Evolutionary conservation across 1,140 invertebrate species (phyloP).

Genomic region (Prorops nasuta): DNA sequence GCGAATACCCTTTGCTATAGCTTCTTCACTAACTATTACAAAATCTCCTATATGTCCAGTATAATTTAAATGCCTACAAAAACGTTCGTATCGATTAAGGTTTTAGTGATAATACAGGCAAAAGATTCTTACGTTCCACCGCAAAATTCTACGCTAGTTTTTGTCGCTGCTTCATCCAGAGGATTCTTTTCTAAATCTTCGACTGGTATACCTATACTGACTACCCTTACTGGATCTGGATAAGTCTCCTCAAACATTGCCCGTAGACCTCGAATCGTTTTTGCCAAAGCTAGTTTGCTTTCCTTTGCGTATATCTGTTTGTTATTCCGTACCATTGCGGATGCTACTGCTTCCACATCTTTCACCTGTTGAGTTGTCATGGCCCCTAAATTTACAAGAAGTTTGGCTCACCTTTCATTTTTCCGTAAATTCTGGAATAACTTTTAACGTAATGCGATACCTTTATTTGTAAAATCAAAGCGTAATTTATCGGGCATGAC

Average conservation of each 20-base stretch:
- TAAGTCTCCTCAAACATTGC: constrained; percentile 99
- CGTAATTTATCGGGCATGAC: constrained; percentile 94
- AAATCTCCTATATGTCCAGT: constrained; percentile 92
- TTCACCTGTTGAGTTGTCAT: constrained; percentile 87
- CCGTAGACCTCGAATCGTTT: constrained; percentile 89
- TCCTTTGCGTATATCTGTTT: constrained; percentile 88
- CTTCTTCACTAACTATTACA: constrained; percentile 96
- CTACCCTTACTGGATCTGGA: constrained; percentile 96
- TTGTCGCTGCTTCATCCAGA: constrained; percentile 68
- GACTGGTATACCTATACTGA: constrained; percentile 91
- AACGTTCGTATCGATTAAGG: too few species aligned
- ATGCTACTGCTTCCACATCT: constrained; percentile 77
- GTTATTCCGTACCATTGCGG: constrained; percentile 77
- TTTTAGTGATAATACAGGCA: neutral
- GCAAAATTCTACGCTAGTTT: constrained; percentile 99
- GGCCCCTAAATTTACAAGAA: constrained; percentile 57
- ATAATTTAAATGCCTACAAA: constrained; percentile 76
- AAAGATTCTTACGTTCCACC: constrained; percentile 80
- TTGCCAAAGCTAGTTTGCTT: constrained; percentile 79
- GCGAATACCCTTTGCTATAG: constrained; percentile 97
- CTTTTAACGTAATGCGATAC: too few species aligned
- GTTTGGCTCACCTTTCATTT: neutral
- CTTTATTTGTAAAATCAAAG: constrained; percentile 98
- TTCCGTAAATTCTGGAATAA: too few species aligned
- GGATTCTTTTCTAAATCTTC: constrained; percentile 88